Conservation (phyloP, 2,888 invertebrate species). For the Calameuta filiformis region DNA sequence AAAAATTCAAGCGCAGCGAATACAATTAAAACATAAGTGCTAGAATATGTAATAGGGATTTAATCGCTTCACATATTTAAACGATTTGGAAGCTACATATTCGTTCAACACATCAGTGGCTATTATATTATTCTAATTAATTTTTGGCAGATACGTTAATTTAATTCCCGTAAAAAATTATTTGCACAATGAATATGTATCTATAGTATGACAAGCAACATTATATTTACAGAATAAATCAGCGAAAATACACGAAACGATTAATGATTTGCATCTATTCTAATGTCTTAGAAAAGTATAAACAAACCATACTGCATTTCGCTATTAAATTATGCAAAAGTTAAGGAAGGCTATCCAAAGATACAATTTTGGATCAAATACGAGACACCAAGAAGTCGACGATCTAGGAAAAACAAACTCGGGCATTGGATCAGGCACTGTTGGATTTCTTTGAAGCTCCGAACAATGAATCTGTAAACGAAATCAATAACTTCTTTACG, state of each 20-base stretch:
- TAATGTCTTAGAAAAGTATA: not conserved
- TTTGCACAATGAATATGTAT: not conserved
- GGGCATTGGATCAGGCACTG: constrained; percentile 25
- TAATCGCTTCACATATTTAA: not conserved
- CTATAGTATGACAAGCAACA: not conserved
- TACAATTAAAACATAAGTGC: not conserved
- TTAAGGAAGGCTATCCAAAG: not conserved
- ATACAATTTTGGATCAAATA: not conserved
- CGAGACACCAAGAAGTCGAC: not conserved
- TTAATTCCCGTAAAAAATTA: not conserved
- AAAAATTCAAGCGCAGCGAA: not conserved
- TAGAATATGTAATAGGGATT: not conserved
- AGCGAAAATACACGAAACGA: not conserved
- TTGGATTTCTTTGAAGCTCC: constrained; percentile 28
- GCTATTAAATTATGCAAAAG: not conserved
- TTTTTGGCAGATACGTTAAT: not conserved
- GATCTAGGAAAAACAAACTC: constrained; percentile 7
- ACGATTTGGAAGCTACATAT: not conserved
- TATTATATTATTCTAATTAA: not conserved
- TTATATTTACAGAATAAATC: not conserved
- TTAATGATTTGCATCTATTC: not conserved
- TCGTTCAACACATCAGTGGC: not conserved
- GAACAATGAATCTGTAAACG: constrained; percentile 27
- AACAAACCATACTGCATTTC: not conserved
- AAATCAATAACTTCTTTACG: not conserved